Conservation (phyloP, 2,797 vertebrate genomes). For the Acestrorhynchus altus region DNA sequence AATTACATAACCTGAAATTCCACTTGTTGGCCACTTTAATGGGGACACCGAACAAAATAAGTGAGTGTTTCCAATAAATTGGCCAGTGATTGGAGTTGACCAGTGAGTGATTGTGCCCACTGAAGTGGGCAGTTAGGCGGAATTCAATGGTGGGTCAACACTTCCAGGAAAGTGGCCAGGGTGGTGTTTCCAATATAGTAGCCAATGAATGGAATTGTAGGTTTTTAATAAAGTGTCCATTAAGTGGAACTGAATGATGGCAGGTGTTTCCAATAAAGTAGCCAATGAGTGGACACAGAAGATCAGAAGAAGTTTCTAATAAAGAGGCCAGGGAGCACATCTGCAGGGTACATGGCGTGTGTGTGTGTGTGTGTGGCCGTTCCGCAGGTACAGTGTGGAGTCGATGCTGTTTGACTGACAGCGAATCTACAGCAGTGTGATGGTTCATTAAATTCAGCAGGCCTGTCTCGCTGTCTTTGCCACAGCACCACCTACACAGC, state of each 20-base stretch:
- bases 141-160: no score
- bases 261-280: neutral
- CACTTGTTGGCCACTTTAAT: no score
- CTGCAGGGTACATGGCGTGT: no score
- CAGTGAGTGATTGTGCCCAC: no score
- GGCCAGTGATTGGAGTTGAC: no score
- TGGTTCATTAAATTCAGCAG: neutral
- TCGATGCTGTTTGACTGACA: neutral
- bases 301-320: neutral
- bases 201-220: neutral
- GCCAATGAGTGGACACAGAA: neutral
- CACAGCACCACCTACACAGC: conserved; percentile 8
- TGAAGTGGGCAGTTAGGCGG: no score
- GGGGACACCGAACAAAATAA: no score
- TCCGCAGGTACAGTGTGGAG: neutral
- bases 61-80: no score
- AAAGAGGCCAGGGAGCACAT: neutral
- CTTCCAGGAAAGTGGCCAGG: no score
- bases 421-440: neutral
- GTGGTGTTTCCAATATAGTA: neutral
- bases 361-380: neutral
- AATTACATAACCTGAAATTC: no score
- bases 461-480: conserved; percentile 2
- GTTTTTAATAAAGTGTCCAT: neutral
- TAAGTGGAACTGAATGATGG: neutral